phyloP scores from a whole-genome alignment of 2,797 vertebrate species.

The Eidolon dupreanum region DNA sequence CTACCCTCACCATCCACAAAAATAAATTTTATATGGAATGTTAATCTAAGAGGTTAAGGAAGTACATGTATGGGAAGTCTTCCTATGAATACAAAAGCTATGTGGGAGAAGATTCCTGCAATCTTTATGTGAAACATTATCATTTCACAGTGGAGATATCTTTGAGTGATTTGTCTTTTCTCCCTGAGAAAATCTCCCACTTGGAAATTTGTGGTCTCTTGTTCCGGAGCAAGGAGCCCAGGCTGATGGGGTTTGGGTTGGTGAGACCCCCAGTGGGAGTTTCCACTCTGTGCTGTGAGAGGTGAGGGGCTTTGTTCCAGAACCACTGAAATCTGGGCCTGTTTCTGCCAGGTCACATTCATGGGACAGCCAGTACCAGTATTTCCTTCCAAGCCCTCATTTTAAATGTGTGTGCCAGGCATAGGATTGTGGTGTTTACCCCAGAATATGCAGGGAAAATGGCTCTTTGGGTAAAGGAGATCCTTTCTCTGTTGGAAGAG shows the following conservation, averaged over 20 bases:
- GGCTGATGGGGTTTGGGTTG: too few relatives aligned
- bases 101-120: neutral
- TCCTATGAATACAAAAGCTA: neutral
- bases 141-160: neutral
- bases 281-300: rapidly evolving
- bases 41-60: neutral
- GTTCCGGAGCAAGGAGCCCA: neutral
- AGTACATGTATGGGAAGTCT: neutral
- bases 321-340: neutral
- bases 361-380: rapidly evolving
- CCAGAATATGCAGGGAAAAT: neutral
- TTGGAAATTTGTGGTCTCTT: neutral
- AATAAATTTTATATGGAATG: neutral
- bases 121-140: neutral
- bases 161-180: neutral
- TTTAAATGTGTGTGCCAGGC: neutral
- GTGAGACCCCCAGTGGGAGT: neutral
- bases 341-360: neutral
- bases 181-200: neutral
- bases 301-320: neutral
- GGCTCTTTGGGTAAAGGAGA: neutral
- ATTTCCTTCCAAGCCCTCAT: neutral
- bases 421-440: neutral
- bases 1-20: neutral
- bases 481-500: neutral